These are phyloP conservation scores for Tamias sibiricus DNA, from an alignment of 2,113 vertebrate species.

Conservation along the genomic window DNA sequence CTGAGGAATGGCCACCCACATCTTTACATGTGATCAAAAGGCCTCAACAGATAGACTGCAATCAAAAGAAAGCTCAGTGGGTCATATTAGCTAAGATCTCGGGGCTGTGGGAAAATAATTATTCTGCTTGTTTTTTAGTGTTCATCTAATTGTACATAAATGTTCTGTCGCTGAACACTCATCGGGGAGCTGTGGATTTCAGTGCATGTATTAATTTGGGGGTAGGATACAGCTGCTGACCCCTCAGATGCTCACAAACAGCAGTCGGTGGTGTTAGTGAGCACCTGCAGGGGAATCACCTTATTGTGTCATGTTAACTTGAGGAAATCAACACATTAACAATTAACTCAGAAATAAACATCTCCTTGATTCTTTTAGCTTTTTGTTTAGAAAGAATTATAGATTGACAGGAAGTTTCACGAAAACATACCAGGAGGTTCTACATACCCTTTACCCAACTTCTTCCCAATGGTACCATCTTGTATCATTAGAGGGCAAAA, in stretches of 20 bases:
- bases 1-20: not conserved
- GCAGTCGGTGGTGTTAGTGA: not conserved
- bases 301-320: not conserved
- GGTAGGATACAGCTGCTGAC: not conserved
- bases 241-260: not conserved
- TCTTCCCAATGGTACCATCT: not conserved
- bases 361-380: not conserved
- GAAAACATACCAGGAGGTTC: not conserved
- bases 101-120: not conserved
- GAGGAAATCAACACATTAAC: not conserved
- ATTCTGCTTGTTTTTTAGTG: not conserved
- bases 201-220: not conserved
- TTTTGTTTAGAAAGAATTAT: slow-evolving; percentile 26
- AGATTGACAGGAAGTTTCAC: not conserved
- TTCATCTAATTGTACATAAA: not conserved
- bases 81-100: not conserved
- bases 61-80: not conserved
- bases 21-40: slow-evolving; percentile 11
- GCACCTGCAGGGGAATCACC: not conserved
- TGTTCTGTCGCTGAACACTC: not conserved
- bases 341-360: slow-evolving; percentile 9
- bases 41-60: not conserved
- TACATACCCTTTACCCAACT: not conserved
- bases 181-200: not conserved
- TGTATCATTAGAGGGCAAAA: not conserved